Conservation (phyloP, 2,797 vertebrate species). For the Delichon dasypus region DNA sequence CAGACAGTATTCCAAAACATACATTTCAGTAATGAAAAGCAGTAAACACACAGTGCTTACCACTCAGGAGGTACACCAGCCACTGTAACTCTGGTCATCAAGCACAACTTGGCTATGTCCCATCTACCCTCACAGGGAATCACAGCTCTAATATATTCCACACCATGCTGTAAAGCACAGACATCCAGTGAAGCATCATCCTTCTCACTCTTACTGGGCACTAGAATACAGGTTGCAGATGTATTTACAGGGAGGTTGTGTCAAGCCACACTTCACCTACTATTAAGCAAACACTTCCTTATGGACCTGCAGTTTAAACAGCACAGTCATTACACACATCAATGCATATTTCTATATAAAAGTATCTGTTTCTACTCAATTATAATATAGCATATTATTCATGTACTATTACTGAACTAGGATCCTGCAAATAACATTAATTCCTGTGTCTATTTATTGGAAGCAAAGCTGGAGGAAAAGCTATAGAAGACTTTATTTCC, state of each 20-base stretch:
- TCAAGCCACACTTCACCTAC: neutral
- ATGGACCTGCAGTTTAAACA: neutral
- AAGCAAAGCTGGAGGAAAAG: neutral
- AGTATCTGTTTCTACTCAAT: neutral
- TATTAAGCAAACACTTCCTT: neutral
- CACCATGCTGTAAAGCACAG: neutral
- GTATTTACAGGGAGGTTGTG: neutral
- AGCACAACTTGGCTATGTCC: neutral
- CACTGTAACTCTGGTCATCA: neutral
- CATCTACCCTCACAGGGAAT: neutral
- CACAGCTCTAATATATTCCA: neutral
- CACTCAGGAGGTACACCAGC: neutral
- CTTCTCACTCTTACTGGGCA: neutral
- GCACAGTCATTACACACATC: neutral
- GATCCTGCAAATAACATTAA: neutral
- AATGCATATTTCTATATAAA: neutral
- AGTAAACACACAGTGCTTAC: neutral
- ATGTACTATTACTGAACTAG: neutral
- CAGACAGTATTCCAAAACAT: neutral
- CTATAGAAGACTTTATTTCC: neutral
- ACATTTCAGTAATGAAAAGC: neutral
- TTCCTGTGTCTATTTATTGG: neutral
- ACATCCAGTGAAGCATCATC: neutral
- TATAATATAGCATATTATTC: neutral
- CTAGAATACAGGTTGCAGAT: neutral